Percentiles rank a stretch among this genome's conserved stretches.
phyloP scores from a whole-genome alignment of 1,140 invertebrate genomes.

The Calliopsis andreniformis region DNA sequence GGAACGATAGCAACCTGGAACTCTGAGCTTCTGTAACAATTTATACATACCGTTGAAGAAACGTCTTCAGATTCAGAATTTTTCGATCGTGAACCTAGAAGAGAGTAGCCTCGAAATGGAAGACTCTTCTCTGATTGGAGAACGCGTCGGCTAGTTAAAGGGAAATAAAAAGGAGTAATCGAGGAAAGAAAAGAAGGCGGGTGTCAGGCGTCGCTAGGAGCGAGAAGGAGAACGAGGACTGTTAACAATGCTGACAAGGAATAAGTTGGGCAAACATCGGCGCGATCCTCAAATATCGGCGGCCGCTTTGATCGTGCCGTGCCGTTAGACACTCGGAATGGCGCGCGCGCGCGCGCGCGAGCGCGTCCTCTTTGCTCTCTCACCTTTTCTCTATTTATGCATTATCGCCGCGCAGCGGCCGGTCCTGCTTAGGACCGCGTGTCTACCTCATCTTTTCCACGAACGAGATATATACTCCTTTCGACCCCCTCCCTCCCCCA shows the following conservation, averaged over 20 bases:
- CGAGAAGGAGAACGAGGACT: conserved; percentile 63
- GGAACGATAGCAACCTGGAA: not conserved
- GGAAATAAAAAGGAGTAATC: conserved; percentile 34
- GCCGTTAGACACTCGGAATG: conserved; percentile 72
- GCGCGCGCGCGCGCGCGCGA: too few relatives aligned
- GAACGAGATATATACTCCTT: conserved; percentile 12
- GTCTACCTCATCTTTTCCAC: conserved; percentile 42
- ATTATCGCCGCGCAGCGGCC: conserved; percentile 60
- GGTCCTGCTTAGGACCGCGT: conserved; percentile 40
- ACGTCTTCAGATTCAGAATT: too few relatives aligned
- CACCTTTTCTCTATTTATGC: conserved; percentile 72
- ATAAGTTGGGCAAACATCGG: conserved; percentile 80
- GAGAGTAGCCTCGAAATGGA: too few relatives aligned
- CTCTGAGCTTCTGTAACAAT: too few relatives aligned
- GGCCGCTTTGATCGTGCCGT: conserved; percentile 75
- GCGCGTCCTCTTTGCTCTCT: conserved; percentile 67
- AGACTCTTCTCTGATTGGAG: too few relatives aligned
- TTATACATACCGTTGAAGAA: too few relatives aligned
- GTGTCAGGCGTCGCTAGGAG: conserved; percentile 2
- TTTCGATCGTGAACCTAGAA: too few relatives aligned
- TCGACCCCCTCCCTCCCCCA: not conserved
- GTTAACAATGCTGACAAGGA: conserved; percentile 80
- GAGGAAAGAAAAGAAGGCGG: conserved; percentile 12
- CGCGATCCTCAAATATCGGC: conserved; percentile 79
- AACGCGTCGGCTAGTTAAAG: not conserved